These are phyloP conservation scores for Brachionus paranguensis DNA, from an alignment of 1,140 invertebrate genomes.

Conservation along the genomic window DNA sequence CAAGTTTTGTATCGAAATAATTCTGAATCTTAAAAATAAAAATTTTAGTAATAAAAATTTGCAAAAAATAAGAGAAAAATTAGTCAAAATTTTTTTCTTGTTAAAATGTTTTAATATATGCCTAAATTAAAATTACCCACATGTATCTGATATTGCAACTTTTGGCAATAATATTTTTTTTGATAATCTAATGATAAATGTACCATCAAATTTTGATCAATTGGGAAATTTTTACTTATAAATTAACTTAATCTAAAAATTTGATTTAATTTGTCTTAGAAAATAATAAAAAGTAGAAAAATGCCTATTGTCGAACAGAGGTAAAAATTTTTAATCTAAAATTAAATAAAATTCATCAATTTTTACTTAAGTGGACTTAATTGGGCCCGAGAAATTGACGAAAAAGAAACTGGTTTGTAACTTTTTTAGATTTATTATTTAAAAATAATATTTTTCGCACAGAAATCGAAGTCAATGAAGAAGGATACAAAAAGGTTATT, in stretches of 20 bases:
- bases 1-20: not conserved
- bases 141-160: not conserved
- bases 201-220: not conserved
- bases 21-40: not conserved
- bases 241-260: not conserved
- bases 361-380: slow-evolving; percentile 20
- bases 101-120: not conserved
- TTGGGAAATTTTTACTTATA: not conserved
- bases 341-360: not conserved
- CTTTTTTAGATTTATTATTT: not conserved
- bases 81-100: not conserved
- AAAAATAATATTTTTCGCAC: not conserved
- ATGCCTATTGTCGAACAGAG: slow-evolving; percentile 40
- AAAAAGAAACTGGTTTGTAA: not conserved
- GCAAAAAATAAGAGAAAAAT: not conserved
- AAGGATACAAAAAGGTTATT: slow-evolving; percentile 27
- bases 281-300: not conserved
- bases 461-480: slow-evolving; percentile 25
- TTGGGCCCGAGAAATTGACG: slow-evolving; percentile 35
- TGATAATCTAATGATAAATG: not conserved
- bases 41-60: not conserved
- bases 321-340: not conserved
- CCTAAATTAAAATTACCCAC: not conserved
- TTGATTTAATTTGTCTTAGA: not conserved
- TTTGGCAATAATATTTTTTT: not conserved